phyloP scores from a whole-genome alignment of 2,888 invertebrate genomes.

The Yponomeuta cagnagella region DNA sequence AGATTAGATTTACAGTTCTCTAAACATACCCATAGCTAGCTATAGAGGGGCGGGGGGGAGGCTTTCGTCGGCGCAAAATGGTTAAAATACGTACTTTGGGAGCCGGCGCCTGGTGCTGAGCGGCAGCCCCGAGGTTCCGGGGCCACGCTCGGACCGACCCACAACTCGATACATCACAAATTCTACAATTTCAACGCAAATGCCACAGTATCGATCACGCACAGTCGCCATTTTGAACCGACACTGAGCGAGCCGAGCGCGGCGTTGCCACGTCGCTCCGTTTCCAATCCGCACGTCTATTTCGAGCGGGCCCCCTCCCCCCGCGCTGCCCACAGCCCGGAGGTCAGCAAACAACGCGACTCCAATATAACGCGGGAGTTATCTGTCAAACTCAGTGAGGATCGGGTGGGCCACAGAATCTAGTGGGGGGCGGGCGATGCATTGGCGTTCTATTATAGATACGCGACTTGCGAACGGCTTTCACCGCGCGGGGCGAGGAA shows the following conservation, averaged over 20 bases:
- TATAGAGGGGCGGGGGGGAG: constrained; percentile 41
- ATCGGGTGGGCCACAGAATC: constrained; percentile 5
- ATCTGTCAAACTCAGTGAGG: not conserved
- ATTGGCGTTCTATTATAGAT: constrained; percentile 22
- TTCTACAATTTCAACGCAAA: constrained; percentile 66
- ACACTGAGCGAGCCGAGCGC: constrained; percentile 56
- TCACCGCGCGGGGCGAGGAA: constrained; percentile 53
- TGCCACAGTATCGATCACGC: constrained; percentile 74
- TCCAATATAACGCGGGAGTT: constrained; percentile 6
- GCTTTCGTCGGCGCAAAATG: constrained; percentile 65
- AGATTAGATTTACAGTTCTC: constrained; percentile 35
- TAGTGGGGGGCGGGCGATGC: constrained; percentile 2
- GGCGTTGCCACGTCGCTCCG: constrained; percentile 71
- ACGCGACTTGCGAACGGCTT: constrained; percentile 52
- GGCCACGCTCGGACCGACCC: constrained; percentile 65
- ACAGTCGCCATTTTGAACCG: constrained; percentile 74
- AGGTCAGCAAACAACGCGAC: constrained; percentile 52
- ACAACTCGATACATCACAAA: constrained; percentile 67
- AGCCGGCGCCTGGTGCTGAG: constrained; percentile 55
- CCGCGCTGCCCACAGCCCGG: constrained; percentile 41
- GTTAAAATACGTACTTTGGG: constrained; percentile 71
- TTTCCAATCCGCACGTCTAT: constrained; percentile 67
- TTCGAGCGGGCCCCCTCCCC: constrained; percentile 39
- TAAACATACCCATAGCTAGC: constrained; percentile 53
- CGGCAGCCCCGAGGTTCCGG: constrained; percentile 57